Conservation (phyloP, 2,888 invertebrate species). For the Lapara coniferarum region DNA sequence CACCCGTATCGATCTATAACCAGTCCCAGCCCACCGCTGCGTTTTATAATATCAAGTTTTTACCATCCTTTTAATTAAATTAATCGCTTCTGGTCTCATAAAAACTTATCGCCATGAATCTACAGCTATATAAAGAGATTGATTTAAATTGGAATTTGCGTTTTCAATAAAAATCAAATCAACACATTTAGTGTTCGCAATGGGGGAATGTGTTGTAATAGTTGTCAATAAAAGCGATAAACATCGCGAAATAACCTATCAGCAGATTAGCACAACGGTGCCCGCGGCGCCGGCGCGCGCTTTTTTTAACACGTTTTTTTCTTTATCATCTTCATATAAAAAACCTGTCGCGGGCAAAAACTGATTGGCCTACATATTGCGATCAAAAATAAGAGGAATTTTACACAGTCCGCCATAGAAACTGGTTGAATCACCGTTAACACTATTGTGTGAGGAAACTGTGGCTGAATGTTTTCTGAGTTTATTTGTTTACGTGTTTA, state of each 20-base stretch:
- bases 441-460: slow-evolving; percentile 51
- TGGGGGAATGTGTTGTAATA: slow-evolving; percentile 44
- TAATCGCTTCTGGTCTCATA: slow-evolving; percentile 18
- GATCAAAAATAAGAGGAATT: slow-evolving; percentile 71
- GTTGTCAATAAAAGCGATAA: slow-evolving; percentile 53
- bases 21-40: background rate
- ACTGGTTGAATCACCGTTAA: slow-evolving; percentile 66
- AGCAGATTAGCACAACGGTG: slow-evolving; percentile 61
- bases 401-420: slow-evolving; percentile 63
- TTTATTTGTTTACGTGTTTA: slow-evolving; percentile 20
- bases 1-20: slow-evolving; percentile 3
- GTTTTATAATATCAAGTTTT: slow-evolving; percentile 5
- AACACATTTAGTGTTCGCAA: slow-evolving; percentile 7
- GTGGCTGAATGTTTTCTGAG: slow-evolving; percentile 7
- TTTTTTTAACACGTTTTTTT: slow-evolving; percentile 33
- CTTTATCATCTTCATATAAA: slow-evolving; percentile 53
- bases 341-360: slow-evolving; percentile 70
- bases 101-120: slow-evolving; percentile 23
- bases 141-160: slow-evolving; percentile 6
- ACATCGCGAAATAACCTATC: slow-evolving; percentile 55
- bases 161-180: slow-evolving; percentile 21
- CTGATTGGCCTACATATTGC: slow-evolving; percentile 72
- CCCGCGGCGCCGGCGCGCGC: slow-evolving; percentile 34
- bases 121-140: slow-evolving; percentile 10
- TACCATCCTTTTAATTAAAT: slow-evolving; percentile 21